Percentiles rank a stretch among this genome's conserved stretches.
Conservation (phyloP, 35 echinoderm and acorn worm genomes). For the Patiria miniata region DNA sequence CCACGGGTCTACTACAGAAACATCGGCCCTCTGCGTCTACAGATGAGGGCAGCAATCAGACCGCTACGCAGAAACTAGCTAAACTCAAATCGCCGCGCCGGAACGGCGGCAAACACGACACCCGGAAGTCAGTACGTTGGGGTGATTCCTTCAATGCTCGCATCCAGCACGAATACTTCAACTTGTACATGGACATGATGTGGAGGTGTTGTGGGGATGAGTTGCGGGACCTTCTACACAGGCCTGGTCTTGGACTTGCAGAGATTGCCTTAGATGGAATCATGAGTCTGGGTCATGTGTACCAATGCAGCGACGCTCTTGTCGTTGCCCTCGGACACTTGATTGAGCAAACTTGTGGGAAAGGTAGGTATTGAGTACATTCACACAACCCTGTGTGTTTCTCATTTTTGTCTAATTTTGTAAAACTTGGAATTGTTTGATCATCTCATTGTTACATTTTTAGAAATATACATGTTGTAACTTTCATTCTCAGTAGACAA, state of each 20-base stretch:
- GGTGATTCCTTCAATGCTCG: conserved; percentile 77
- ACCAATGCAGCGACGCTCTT: conserved; percentile 43
- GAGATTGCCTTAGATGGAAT: conserved; percentile 33
- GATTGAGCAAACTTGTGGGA: conserved; percentile 59
- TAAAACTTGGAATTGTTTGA: no score
- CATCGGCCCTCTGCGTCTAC: background rate
- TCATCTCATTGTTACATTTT: no score
- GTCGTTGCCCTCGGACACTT: conserved; percentile 62
- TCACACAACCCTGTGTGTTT: no score
- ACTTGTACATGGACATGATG: conserved; percentile 66
- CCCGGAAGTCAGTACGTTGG: conserved; percentile 86
- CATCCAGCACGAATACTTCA: conserved; percentile 53
- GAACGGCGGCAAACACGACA: conserved; percentile 41
- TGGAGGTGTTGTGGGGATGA: conserved; percentile 67
- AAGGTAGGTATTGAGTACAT: conserved; percentile 34
- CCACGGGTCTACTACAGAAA: conserved; percentile 76
- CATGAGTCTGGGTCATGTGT: conserved; percentile 50
- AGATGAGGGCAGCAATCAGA: background rate
- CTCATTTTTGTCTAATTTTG: no score
- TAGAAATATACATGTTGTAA: no score
- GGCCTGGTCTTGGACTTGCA: conserved; percentile 52
- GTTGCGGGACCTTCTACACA: conserved; percentile 50
- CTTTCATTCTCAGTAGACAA: no score
- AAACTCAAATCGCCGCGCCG: conserved; percentile 32
- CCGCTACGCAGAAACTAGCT: background rate